A percentile compares a stretch with the other conserved stretches of the same genome.
phyloP scores from a whole-genome alignment of 2,113 vertebrate genomes.

The Thalassarche chlororhynchos region DNA sequence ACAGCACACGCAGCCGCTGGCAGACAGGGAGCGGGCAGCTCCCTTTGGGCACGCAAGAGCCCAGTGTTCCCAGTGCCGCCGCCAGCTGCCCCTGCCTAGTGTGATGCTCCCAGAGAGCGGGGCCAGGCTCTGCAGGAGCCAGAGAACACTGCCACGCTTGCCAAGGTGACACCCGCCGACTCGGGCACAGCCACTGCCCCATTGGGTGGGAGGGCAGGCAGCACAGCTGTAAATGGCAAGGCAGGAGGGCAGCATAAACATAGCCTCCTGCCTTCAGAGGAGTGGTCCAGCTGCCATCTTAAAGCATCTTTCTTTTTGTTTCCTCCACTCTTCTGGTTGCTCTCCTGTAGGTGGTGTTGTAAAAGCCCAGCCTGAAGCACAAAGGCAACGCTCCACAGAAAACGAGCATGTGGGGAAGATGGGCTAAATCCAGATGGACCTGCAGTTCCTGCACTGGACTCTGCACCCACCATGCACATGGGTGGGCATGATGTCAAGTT shows the following conservation, averaged over 20 bases:
- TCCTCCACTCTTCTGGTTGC: neutral
- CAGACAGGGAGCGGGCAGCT: neutral
- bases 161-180: neutral
- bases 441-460: neutral
- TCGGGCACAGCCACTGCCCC: neutral
- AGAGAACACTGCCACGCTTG: accelerated
- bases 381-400: accelerated
- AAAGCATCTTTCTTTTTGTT: neutral
- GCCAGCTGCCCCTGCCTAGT: neutral
- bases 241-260: neutral
- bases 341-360: neutral
- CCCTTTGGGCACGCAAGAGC: neutral
- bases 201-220: neutral
- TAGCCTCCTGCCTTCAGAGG: neutral
- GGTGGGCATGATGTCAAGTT: accelerated
- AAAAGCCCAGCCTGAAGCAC: neutral
- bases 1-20: neutral
- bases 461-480: accelerated
- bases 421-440: neutral
- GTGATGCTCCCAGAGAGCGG: neutral
- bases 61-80: neutral
- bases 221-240: accelerated
- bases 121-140: neutral
- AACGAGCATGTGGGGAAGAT: accelerated
- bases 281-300: neutral